Evolutionary conservation across 2,888 invertebrate species (phyloP).

Genomic region (Cordylochernes scorpioides): DNA sequence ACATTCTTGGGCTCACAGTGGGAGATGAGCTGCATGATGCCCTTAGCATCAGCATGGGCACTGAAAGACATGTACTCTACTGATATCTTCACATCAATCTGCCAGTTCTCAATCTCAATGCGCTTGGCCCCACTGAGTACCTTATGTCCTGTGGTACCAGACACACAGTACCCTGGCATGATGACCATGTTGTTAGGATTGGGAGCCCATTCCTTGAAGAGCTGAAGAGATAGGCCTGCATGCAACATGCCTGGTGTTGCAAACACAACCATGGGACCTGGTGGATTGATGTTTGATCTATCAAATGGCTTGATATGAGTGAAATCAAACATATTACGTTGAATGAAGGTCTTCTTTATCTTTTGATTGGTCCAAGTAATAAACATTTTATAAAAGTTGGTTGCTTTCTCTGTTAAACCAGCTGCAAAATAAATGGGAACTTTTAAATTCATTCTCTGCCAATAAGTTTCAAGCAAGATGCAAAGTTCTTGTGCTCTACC

Average conservation of each 20-base stretch:
- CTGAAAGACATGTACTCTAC: slow-evolving; percentile 96
- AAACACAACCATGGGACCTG: slow-evolving; percentile 96
- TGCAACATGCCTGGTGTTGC: slow-evolving; percentile 99
- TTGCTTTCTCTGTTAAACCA: slow-evolving; percentile 86
- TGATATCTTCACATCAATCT: slow-evolving; percentile 75
- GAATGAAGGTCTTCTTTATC: slow-evolving; percentile 92
- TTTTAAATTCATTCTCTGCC: slow-evolving; percentile 97
- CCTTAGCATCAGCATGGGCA: slow-evolving; percentile 94
- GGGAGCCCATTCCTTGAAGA: slow-evolving; percentile 97
- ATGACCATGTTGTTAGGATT: slow-evolving; percentile 85
- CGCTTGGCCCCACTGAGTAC: slow-evolving; percentile 75
- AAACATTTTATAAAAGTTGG: slow-evolving; percentile 97
- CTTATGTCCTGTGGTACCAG: slow-evolving; percentile 92
- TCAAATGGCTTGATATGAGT: slow-evolving; percentile 96
- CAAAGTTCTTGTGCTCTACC: slow-evolving; percentile 95
- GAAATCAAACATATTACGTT: slow-evolving; percentile 98
- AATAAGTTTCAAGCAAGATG: slow-evolving; percentile 89
- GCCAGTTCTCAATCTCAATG: slow-evolving; percentile 78
- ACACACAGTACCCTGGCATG: slow-evolving; percentile 97
- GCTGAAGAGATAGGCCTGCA: slow-evolving; percentile 79
- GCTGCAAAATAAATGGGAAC: slow-evolving; percentile 92
- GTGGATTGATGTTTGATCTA: slow-evolving; percentile 38
- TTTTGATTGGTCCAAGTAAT: slow-evolving; percentile 99
- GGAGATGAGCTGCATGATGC: slow-evolving; percentile 84
- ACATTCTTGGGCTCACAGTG: slow-evolving; percentile 92